Evolutionary conservation across 2,797 vertebrate species (phyloP).

Genomic region (Enteromius anoplus): DNA sequence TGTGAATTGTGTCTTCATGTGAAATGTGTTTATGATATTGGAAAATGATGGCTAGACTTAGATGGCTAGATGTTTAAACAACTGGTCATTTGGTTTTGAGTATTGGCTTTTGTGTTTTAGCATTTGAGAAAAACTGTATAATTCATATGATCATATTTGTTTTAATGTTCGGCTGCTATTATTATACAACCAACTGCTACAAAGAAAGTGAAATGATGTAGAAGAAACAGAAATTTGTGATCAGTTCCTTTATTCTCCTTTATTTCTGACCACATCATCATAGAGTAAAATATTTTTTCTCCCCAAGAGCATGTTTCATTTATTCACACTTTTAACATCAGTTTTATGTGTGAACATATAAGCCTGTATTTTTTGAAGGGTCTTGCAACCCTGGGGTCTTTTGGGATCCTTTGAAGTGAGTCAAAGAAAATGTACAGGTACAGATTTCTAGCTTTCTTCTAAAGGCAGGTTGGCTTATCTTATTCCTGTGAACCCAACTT

Average conservation of each 20-base stretch:
- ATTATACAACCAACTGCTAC: constrained; percentile 58
- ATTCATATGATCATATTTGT: constrained; percentile 58
- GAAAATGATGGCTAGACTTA: too few species aligned
- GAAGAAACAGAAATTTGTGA: constrained; percentile 11
- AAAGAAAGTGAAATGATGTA: constrained; percentile 17
- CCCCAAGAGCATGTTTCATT: neutral
- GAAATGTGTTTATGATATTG: too few species aligned
- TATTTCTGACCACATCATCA: neutral
- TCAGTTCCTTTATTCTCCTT: neutral
- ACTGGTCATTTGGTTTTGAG: too few species aligned
- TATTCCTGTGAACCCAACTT: constrained; percentile 4
- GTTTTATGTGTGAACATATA: neutral
- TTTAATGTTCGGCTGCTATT: constrained; percentile 56
- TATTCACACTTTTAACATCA: neutral
- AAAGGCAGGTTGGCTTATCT: constrained; percentile 35
- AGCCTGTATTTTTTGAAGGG: neutral
- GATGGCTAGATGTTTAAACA: too few species aligned
- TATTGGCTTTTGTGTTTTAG: too few species aligned
- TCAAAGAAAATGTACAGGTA: constrained; percentile 15
- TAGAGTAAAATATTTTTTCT: neutral
- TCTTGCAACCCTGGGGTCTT: neutral
- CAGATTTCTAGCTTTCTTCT: constrained; percentile 25
- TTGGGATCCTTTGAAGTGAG: constrained; percentile 14
- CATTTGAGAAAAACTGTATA: constrained; percentile 34
- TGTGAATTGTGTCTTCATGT: too few species aligned